A percentile compares a stretch with the other conserved stretches of the same genome.
Evolutionary conservation across 2,797 vertebrate genomes (phyloP).

Genomic region (Parotocinclus haroldoi): DNA sequence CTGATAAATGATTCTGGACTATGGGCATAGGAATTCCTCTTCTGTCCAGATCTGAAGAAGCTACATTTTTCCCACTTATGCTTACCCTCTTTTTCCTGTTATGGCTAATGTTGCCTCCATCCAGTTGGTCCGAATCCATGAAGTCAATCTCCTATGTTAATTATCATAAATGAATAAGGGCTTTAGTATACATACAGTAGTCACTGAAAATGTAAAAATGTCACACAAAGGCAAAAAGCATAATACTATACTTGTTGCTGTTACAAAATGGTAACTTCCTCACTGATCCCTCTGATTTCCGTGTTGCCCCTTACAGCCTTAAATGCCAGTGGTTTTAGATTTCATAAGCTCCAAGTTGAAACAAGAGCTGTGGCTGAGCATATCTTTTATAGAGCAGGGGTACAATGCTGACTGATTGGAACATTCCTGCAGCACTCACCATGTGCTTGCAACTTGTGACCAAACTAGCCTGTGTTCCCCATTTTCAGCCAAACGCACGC

Average conservation of each 20-base stretch:
- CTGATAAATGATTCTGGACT: slow-evolving; percentile 49
- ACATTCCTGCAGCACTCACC: slow-evolving; percentile 58
- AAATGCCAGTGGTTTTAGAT: slow-evolving; percentile 2
- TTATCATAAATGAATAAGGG: too few species aligned
- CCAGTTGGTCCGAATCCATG: slow-evolving; percentile 74
- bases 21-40: slow-evolving; percentile 56
- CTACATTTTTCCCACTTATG: slow-evolving; percentile 57
- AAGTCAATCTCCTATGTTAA: slow-evolving; percentile 10
- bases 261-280: too few species aligned
- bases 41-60: slow-evolving; percentile 64
- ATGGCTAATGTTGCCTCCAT: slow-evolving; percentile 75
- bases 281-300: too few species aligned
- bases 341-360: slow-evolving; percentile 54
- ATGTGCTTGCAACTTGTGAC: slow-evolving; percentile 42
- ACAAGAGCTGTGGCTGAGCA: slow-evolving; percentile 53
- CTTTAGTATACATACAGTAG: slow-evolving; percentile 50
- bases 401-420: slow-evolving; percentile 69
- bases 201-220: too few species aligned
- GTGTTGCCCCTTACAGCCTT: too few species aligned
- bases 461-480: slow-evolving; percentile 42
- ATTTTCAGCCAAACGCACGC: slow-evolving; percentile 57
- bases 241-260: too few species aligned
- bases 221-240: too few species aligned
- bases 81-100: slow-evolving; percentile 73
- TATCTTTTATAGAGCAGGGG: slow-evolving; percentile 68